Base-by-base conservation (phyloP, 1,140 invertebrate species). In the Limonius californicus region DNA sequence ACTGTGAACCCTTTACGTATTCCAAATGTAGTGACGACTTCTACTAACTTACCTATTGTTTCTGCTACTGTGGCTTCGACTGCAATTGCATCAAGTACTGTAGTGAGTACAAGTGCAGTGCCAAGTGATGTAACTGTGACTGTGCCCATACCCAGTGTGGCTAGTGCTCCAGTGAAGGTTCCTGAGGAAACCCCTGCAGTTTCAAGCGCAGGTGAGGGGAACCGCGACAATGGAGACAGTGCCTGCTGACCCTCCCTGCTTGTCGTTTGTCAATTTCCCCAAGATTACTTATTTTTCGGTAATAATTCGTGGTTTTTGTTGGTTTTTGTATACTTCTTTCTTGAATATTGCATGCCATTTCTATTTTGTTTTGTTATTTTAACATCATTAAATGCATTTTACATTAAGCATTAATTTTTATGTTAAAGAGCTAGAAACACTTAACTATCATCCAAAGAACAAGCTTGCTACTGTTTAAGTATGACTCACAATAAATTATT, bases 161-260 rank as follows among this genome's bases (percentile, higher is more conserved):
- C 35, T 16, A 32, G 30, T 12, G 43, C 45, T 14, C 54, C 50
- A 53, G 64, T 57, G 20, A 50, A 50, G 45, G 14, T 7, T 19
- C 9, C 16, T 16, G 45, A 50, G 20, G 45, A 50, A 50, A 23
- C 54, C 42, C 61, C 61, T 39, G 56, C 57, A 53, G 64, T 60
- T 59, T 60, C 67, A 57, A 68, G 67, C 64, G 69, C 68, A 67
- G 70, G 67, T 67, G 68, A 71, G 68, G 65, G 64, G 61, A 70
- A 68, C 69, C 68, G 72, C 57, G 73, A 70, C 64, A 74, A 73
- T 59, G 75, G 74, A 66, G 73, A 74, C 57, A 71, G 65, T 72
- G 73, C 72, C 71, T 74, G 72, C 73, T 72, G 72, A 70, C 61
- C 63, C 63, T 57, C 64, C 56, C 64, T 66, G 62, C 70, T 68